These are phyloP conservation scores for Drosophila jambulina DNA, from an alignment of 1,140 invertebrate species.

Conservation along the genomic window DNA sequence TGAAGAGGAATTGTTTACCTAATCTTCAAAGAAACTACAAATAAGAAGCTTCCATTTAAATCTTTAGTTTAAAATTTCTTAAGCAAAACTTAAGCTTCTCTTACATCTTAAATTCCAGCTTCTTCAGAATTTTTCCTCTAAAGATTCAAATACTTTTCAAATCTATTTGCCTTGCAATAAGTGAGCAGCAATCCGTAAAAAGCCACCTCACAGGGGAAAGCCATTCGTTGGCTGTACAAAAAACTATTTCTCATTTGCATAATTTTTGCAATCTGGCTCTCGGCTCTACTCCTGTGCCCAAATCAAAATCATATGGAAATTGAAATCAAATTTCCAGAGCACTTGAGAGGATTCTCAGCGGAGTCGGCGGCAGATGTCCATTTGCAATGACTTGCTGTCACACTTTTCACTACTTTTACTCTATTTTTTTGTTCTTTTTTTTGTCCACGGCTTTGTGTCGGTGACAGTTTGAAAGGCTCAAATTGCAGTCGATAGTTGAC, in stretches of 20 bases:
- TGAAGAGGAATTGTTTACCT: not conserved
- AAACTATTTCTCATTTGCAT: slow-evolving; percentile 46
- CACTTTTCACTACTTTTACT: slow-evolving; percentile 51
- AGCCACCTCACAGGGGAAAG: not conserved
- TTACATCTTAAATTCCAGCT: no score
- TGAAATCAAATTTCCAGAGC: slow-evolving; percentile 78
- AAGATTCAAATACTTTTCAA: not conserved
- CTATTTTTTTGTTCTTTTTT: not conserved
- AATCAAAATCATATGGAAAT: slow-evolving; percentile 74
- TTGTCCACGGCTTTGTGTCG: slow-evolving; percentile 35
- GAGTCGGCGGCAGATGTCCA: slow-evolving; percentile 48
- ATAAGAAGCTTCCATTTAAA: not conserved
- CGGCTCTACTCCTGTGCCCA: not conserved
- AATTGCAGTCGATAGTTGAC: slow-evolving; percentile 78
- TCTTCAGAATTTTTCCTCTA: not conserved
- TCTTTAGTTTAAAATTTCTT: not conserved
- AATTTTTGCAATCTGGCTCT: slow-evolving; percentile 21
- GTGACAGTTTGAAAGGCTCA: slow-evolving; percentile 71
- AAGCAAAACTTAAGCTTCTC: not conserved
- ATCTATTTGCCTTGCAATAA: slow-evolving; percentile 30
- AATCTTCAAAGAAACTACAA: not conserved
- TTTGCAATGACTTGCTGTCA: slow-evolving; percentile 54
- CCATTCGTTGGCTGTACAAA: slow-evolving; percentile 3
- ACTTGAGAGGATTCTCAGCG: slow-evolving; percentile 60
- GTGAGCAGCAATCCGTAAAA: slow-evolving; percentile 11